Conservation (phyloP, 2,888 invertebrate genomes). For the Tholera decimalis region DNA sequence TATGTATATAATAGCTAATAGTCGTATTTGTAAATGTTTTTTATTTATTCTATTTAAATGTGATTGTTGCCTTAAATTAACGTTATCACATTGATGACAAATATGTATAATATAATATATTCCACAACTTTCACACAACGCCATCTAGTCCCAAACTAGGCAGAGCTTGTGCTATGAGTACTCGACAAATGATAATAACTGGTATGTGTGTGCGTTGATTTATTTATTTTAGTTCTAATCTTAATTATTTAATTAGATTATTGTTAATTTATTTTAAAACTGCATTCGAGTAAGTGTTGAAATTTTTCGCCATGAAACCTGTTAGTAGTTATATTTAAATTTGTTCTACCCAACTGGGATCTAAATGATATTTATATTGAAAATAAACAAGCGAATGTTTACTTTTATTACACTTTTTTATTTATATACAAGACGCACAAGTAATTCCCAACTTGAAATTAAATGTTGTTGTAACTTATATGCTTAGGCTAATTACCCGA, state of each 20-base stretch:
- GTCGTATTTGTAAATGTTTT: background rate
- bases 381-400: background rate
- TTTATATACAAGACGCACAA: background rate
- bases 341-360: background rate
- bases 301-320: background rate
- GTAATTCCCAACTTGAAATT: background rate
- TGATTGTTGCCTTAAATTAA: background rate
- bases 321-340: too few relatives aligned
- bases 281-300: background rate
- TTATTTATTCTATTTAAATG: background rate
- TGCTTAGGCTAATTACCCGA: background rate
- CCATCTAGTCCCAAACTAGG: too few relatives aligned
- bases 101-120: too few relatives aligned
- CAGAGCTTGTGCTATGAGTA: too few relatives aligned
- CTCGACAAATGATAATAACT: too few relatives aligned
- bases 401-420: background rate
- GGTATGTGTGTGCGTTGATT: background rate
- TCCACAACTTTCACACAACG: too few relatives aligned
- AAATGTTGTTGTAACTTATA: background rate
- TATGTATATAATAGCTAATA: background rate
- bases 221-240: background rate
- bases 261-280: constrained; percentile 9
- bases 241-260: constrained; percentile 3
- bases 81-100: constrained; percentile 34
- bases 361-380: background rate